A percentile compares a stretch with the other conserved stretches of the same genome.
These are phyloP conservation scores for Apistogramma diplotaenia DNA, from an alignment of 2,113 vertebrate genomes.

Conservation along the genomic window DNA sequence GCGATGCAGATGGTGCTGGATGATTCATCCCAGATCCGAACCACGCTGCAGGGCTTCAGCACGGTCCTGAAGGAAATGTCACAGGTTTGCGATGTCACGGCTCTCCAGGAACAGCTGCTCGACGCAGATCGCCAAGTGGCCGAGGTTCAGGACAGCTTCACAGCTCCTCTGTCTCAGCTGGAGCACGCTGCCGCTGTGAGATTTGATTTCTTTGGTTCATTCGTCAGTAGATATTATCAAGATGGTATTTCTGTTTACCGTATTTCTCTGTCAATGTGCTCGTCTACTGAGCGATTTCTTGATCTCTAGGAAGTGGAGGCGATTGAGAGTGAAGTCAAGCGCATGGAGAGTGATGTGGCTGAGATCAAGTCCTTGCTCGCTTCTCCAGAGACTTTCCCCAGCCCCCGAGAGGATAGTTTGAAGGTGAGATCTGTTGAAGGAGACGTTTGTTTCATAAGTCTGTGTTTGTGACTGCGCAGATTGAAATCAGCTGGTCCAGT, in stretches of 20 bases:
- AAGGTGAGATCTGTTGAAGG: constrained; percentile 66
- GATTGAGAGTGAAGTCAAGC: constrained; percentile 86
- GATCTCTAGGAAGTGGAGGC: constrained; percentile 82
- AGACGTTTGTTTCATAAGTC: neutral
- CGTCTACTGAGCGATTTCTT: neutral
- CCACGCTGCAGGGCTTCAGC: constrained; percentile 76
- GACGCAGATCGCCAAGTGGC: constrained; percentile 77
- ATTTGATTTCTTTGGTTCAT: neutral
- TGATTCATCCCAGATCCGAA: constrained; percentile 87
- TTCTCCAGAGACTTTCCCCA: constrained; percentile 83
- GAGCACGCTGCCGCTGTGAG: constrained; percentile 86
- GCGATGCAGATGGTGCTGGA: constrained; percentile 84
- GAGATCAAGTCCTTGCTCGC: constrained; percentile 83
- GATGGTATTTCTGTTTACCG: too few species aligned
- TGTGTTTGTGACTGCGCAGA: neutral
- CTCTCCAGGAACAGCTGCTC: constrained; percentile 70
- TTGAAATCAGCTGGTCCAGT: neutral
- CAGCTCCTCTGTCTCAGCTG: constrained; percentile 81
- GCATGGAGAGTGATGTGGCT: constrained; percentile 81
- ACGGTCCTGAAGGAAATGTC: constrained; percentile 83
- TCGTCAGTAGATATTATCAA: neutral
- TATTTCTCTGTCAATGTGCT: too few species aligned
- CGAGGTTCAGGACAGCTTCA: constrained; percentile 79
- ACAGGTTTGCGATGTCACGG: constrained; percentile 79
- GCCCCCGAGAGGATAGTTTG: constrained; percentile 79